phyloP scores from a whole-genome alignment of 2,888 invertebrate species.

The Caenorhabditis plicata region DNA sequence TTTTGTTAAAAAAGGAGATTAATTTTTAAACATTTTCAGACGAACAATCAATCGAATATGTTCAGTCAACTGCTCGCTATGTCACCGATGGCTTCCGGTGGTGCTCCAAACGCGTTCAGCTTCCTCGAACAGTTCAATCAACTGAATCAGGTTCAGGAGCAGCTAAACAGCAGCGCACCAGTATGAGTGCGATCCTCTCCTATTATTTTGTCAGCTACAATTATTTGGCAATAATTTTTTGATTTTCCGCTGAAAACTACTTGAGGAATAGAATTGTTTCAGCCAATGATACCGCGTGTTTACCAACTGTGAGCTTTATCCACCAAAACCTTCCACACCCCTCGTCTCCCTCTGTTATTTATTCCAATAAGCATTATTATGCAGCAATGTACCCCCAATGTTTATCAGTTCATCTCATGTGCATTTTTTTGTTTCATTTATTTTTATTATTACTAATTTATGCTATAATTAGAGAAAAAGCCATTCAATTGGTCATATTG shows the following conservation, averaged over 20 bases:
- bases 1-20: neutral
- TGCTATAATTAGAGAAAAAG: neutral
- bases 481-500: neutral
- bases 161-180: constrained; percentile 31
- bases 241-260: too few species aligned
- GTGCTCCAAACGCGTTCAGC: constrained; percentile 17
- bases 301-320: constrained; percentile 25
- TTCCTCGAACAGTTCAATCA: constrained; percentile 46
- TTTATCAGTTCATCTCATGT: too few species aligned
- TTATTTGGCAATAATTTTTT: neutral
- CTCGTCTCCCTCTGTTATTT: neutral
- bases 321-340: neutral
- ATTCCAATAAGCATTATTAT: constrained; percentile 4
- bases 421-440: too few species aligned
- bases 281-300: constrained; percentile 11
- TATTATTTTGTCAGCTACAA: too few species aligned
- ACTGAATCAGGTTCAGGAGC: constrained; percentile 36
- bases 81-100: constrained; percentile 14
- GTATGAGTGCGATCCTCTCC: constrained; percentile 7
- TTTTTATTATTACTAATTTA: too few species aligned
- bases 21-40: constrained; percentile 9
- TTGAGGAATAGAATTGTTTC: neutral
- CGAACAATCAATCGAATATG: constrained; percentile 25
- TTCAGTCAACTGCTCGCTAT: constrained; percentile 31
- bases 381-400: neutral